Evolutionary conservation across 64 coral and sea anemone genomes (phyloP), one percentile per base, ranked within the genome.

Genomic region (Stichodactyla mertensii): DNA sequence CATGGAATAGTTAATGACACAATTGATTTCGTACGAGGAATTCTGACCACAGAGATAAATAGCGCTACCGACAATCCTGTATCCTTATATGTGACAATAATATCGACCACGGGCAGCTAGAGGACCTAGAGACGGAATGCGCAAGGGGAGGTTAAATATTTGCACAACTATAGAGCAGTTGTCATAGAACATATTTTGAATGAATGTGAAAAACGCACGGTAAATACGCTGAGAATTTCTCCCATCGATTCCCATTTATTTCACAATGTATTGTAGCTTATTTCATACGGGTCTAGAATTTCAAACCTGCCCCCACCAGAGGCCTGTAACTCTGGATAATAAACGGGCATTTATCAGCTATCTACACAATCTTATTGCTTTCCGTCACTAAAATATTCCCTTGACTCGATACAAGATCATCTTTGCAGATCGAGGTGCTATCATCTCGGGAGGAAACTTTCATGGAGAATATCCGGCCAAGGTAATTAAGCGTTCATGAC

Each of bases 381-480:
- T 14, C 13, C 13, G 15, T 20, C 60, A 18, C 4, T 18, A 62
- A 18, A 14, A n/a, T 66, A n/a, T 66, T 52, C 7, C 16, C 52
- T 81, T 81, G 54, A 55, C 78, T n/a, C 16, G 7, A 81, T 51
- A 64, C n/a, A 19, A 99, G 96, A 89, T 99, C 16, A 84, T 99
- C 52, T 95, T 99, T 91, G 96, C 88, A 55, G 90, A 99, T 79
- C 89, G 80, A 28, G 86, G 78, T n/a, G 96, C 92, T 51, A 88
- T 92, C 5, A 92, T 99, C 54, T 99, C 96, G 8, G 90, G 96
- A 16, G 96, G 96, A 28, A 99, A 99, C 20, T 99, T 99, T 66
- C 96, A 99, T 79, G 96, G 96, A 23, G 96, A 99, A 88, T 99
- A 99, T 55, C 96, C 96, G n/a, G 96, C 96, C 22, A 99, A 99